Conservation (phyloP, 2,888 invertebrate genomes). For the Pseudococcus longispinus region DNA sequence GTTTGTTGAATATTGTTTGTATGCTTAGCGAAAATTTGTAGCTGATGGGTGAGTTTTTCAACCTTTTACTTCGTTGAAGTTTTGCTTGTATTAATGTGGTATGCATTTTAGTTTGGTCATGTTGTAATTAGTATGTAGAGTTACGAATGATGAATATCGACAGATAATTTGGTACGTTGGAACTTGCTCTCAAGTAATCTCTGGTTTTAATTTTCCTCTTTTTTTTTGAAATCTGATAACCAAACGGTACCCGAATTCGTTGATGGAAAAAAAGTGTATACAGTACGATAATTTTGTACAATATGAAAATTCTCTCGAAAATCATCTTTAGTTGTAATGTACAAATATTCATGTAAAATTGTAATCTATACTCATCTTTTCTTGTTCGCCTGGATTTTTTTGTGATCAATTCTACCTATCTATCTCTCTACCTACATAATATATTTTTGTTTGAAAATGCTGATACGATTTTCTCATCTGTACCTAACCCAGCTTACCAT, state of each 20-base stretch:
- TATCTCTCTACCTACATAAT: not conserved
- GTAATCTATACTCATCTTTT: not conserved
- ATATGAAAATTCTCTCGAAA: not conserved
- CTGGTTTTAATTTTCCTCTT: not conserved
- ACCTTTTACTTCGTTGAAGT: too few species aligned
- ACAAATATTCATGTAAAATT: too few species aligned
- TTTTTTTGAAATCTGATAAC: not conserved
- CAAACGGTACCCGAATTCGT: not conserved
- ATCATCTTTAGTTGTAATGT: not conserved
- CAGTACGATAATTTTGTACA: not conserved
- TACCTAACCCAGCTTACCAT: not conserved
- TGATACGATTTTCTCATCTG: not conserved
- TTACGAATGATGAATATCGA: too few species aligned
- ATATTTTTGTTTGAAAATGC: too few species aligned
- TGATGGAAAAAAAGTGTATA: not conserved
- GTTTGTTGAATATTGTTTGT: too few species aligned
- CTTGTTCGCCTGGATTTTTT: not conserved
- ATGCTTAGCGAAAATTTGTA: too few species aligned
- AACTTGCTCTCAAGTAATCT: too few species aligned
- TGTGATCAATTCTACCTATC: not conserved
- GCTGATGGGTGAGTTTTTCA: too few species aligned
- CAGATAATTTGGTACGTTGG: too few species aligned
- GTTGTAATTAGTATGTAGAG: too few species aligned
- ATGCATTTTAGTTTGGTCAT: too few species aligned
- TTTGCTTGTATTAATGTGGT: too few species aligned